phyloP scores from a whole-genome alignment of 2,888 invertebrate species.

The Acanthoscelides obtectus region DNA sequence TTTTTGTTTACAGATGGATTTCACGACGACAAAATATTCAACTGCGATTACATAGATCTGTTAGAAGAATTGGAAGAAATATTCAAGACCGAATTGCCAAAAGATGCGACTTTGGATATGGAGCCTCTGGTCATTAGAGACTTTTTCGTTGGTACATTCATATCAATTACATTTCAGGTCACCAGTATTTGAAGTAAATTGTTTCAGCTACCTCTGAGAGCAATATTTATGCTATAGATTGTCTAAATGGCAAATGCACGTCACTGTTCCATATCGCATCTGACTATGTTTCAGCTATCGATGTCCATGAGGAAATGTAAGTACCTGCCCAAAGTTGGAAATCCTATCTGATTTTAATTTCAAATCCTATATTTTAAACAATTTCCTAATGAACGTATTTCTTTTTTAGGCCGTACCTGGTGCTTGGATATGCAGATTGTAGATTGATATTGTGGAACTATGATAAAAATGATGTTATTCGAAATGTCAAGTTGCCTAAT shows the following conservation, averaged over 20 bases:
- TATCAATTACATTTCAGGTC: slow-evolving; percentile 2
- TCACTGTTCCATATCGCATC: slow-evolving; percentile 47
- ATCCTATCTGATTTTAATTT: too few species aligned
- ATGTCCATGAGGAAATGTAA: slow-evolving; percentile 54
- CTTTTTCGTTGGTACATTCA: slow-evolving; percentile 55
- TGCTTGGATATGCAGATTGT: slow-evolving; percentile 51
- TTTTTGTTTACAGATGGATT: background rate
- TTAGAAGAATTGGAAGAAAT: slow-evolving; percentile 36
- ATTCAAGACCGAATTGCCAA: slow-evolving; percentile 41
- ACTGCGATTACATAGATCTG: slow-evolving; percentile 30
- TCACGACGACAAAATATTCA: slow-evolving; percentile 13
- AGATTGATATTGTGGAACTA: slow-evolving; percentile 49
- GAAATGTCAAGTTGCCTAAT: slow-evolving; percentile 15
- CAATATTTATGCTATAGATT: slow-evolving; percentile 52
- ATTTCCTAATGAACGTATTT: too few species aligned
- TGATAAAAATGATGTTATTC: slow-evolving; percentile 31
- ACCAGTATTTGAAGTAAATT: slow-evolving; percentile 3
- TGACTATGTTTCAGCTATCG: slow-evolving; percentile 45
- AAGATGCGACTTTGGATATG: slow-evolving; percentile 50
- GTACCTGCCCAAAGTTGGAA: too few species aligned
- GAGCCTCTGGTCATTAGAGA: slow-evolving; percentile 53
- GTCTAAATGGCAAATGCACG: slow-evolving; percentile 47
- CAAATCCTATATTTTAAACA: too few species aligned
- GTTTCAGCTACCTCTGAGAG: slow-evolving; percentile 39
- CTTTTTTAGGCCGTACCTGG: slow-evolving; percentile 48